Percentiles rank a stretch among this genome's conserved stretches.
Conservation (phyloP, 2,797 vertebrate genomes). For the Crocodylus rhombifer region DNA sequence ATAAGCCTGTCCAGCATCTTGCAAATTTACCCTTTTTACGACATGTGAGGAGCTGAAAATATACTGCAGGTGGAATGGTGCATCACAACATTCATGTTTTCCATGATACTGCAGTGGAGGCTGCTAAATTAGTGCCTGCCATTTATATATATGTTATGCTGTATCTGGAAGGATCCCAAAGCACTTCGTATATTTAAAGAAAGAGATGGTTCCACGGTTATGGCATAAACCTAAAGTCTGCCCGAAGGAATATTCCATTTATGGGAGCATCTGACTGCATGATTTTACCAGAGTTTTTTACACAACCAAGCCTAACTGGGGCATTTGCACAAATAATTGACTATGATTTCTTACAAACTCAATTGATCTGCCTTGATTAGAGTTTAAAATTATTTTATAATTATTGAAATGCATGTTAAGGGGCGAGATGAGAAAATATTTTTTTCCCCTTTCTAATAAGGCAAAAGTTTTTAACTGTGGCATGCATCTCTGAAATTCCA, state of each 20-base stretch:
- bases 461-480: background rate
- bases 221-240: background rate
- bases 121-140: background rate
- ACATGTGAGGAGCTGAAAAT: background rate
- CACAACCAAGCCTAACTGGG: background rate
- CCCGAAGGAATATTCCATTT: background rate
- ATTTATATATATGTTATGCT: background rate
- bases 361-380: background rate
- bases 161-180: background rate
- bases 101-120: background rate
- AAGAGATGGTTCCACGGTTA: background rate
- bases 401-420: background rate
- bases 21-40: background rate
- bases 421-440: background rate
- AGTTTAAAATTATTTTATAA: background rate
- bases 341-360: background rate
- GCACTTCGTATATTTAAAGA: background rate
- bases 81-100: background rate
- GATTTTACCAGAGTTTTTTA: background rate
- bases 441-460: background rate
- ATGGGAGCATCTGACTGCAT: background rate
- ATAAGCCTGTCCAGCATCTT: background rate
- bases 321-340: background rate
- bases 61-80: background rate
- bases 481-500: background rate